Conservation (phyloP, 2,888 invertebrate species). For the Brachypalpus laphriformis region DNA sequence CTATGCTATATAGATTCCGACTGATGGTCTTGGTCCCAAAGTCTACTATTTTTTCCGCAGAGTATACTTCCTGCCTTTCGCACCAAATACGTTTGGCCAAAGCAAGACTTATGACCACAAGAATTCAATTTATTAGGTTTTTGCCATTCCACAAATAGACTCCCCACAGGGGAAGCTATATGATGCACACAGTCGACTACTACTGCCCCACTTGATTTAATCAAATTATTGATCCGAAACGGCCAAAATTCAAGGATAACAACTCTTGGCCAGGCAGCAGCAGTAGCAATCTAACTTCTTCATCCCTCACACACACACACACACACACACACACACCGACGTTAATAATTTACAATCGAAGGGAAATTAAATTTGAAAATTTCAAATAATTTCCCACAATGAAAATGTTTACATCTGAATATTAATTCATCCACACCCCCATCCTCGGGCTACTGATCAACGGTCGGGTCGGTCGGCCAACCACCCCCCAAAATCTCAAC, state of each 20-base stretch:
- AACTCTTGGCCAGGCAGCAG: neutral
- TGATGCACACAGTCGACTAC: neutral
- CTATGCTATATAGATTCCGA: no score
- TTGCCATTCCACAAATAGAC: slow-evolving; percentile 17
- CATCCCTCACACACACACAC: neutral
- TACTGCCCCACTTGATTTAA: slow-evolving; percentile 38
- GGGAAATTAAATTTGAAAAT: slow-evolving; percentile 68
- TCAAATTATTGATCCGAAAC: slow-evolving; percentile 57
- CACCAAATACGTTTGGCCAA: neutral
- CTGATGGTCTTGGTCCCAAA: no score
- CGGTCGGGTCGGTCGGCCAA: neutral
- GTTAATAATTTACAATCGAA: slow-evolving; percentile 62
- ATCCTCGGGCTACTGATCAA: neutral
- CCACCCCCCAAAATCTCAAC: slow-evolving; percentile 31
- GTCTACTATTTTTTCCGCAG: slow-evolving; percentile 4
- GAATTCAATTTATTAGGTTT: slow-evolving; percentile 62
- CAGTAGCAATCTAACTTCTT: neutral
- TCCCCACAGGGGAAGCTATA: slow-evolving; percentile 6
- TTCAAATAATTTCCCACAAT: slow-evolving; percentile 58
- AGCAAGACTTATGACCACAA: slow-evolving; percentile 18
- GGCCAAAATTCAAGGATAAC: slow-evolving; percentile 40
- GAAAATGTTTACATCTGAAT: slow-evolving; percentile 54
- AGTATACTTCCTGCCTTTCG: slow-evolving; percentile 7
- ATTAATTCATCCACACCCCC: slow-evolving; percentile 55
- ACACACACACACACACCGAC: neutral